Base-by-base conservation (phyloP, 1,140 invertebrate species). In the Caenorhabditis inopinata region DNA sequence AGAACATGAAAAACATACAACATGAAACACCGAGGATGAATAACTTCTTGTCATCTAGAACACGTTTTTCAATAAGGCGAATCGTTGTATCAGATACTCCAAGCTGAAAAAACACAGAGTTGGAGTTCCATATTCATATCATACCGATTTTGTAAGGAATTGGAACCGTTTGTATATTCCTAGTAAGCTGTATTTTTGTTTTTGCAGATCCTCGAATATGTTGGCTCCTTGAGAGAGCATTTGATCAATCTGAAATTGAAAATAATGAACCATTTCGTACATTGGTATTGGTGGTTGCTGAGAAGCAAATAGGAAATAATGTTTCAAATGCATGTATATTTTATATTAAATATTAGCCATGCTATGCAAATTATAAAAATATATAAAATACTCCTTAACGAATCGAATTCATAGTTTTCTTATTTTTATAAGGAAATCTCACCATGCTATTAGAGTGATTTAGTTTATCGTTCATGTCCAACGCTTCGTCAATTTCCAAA, bases 41-140 rank as follows among this genome's bases (percentile, higher is more conserved):
- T 7, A 68, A 18, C 12, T 68, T 68, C 32, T 68, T 68, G 32
- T 68, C 58, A 21, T 68, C 58, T 38, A 29, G 58, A n/a, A 68
- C 58, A 16, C 58, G 29, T 21, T 68, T 68, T 38, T 68, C 58
- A n/a, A 68, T 68, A n/a, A 68, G 58, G 18, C 58, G 58, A 68
- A 68, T 68, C 11, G 58, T 68, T 5, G 58, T 68, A 29, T 68
- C 32, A 7, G 58, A 68, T 42, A 68, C 9, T 42, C 58, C 58
- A 6, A 68, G 58, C 58, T 68, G 58, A n/a, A 68, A 68, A 38
- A 35, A 32, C 3, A 53, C 23, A 53, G 9, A 25, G 16, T n/a
- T n/a, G n/a, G n/a, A n/a, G n/a, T n/a, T n/a, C n/a, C n/a, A n/a
- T 42, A 7, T 42, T 42, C 38, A 42, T 42, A 5, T 42, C 58